phyloP scores from a whole-genome alignment of 1,140 invertebrate genomes.

The Drosophila watanabei region DNA sequence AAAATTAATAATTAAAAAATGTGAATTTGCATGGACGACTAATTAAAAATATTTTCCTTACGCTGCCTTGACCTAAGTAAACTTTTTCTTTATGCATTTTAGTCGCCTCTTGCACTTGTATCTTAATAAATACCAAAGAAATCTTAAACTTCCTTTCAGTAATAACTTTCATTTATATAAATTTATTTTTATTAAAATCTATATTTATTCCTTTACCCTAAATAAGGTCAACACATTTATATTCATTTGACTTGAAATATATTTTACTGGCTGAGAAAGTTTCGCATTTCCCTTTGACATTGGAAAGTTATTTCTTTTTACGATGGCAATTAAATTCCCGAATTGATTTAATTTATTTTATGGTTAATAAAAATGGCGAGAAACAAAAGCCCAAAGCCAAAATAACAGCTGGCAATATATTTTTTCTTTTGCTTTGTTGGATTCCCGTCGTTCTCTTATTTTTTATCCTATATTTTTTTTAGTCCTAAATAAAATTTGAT shows the following conservation, averaged over 20 bases:
- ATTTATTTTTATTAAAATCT: neutral
- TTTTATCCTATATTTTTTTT: slow-evolving; percentile 21
- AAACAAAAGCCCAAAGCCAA: slow-evolving; percentile 48
- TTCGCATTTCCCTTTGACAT: slow-evolving; percentile 19
- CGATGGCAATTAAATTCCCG: slow-evolving; percentile 78
- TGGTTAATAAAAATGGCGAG: slow-evolving; percentile 73
- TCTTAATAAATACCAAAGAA: neutral
- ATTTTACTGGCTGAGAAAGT: slow-evolving; percentile 15
- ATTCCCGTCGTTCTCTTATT: neutral
- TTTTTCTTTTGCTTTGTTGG: slow-evolving; percentile 9
- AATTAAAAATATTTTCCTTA: neutral
- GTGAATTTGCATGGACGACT: too few species aligned
- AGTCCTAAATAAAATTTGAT: slow-evolving; percentile 71
- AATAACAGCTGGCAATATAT: slow-evolving; percentile 47
- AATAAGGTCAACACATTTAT: slow-evolving; percentile 3
- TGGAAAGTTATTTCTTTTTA: slow-evolving; percentile 62
- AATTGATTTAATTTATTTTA: slow-evolving; percentile 84
- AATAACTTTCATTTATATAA: neutral
- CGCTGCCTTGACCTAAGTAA: neutral
- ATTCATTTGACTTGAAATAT: slow-evolving; percentile 23
- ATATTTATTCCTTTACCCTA: slow-evolving; percentile 1
- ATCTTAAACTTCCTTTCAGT: neutral
- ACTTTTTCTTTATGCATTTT: too few species aligned
- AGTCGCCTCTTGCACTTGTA: neutral
- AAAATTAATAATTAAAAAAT: neutral